Evolutionary conservation across 1,140 invertebrate species (phyloP).

Genomic region (Diorhabda sublineata): DNA sequence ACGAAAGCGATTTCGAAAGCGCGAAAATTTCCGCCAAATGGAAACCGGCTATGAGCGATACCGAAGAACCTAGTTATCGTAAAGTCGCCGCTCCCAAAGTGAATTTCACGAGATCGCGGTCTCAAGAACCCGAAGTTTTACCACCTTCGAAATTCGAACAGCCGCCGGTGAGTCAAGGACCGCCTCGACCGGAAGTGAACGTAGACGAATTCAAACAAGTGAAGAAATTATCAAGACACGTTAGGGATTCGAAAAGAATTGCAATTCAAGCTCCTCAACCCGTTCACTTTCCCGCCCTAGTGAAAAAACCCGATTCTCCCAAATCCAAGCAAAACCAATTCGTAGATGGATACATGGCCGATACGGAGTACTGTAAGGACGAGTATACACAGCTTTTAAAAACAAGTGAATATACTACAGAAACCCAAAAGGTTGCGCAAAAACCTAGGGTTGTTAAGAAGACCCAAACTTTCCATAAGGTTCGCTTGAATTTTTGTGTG

Average conservation of each 20-base stretch:
- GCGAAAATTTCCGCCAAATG: constrained; percentile 54
- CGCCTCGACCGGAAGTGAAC: constrained; percentile 49
- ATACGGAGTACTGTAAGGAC: constrained; percentile 55
- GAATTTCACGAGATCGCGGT: constrained; percentile 49
- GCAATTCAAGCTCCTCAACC: constrained; percentile 46
- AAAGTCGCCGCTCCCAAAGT: constrained; percentile 52
- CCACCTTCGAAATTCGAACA: constrained; percentile 59
- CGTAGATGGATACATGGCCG: constrained; percentile 62
- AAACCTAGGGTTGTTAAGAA: constrained; percentile 34
- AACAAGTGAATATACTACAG: constrained; percentile 27
- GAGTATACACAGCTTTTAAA: constrained; percentile 36
- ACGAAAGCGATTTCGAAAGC: constrained; percentile 65
- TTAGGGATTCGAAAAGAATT: constrained; percentile 25
- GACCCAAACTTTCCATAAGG: constrained; percentile 37
- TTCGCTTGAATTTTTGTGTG: constrained; percentile 33
- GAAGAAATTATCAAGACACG: constrained; percentile 37
- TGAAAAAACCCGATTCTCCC: constrained; percentile 54
- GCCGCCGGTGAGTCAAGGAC: constrained; percentile 50
- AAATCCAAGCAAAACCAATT: constrained; percentile 53
- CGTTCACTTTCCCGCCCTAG: constrained; percentile 48
- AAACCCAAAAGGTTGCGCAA: constrained; percentile 9
- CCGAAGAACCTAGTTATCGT: constrained; percentile 57
- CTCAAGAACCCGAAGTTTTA: constrained; percentile 54
- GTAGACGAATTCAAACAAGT: constrained; percentile 38
- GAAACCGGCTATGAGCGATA: constrained; percentile 63